Evolutionary conservation across 2,113 vertebrate genomes (phyloP), one percentile per base, ranked within the genome.

Genomic region (Micromys minutus): DNA sequence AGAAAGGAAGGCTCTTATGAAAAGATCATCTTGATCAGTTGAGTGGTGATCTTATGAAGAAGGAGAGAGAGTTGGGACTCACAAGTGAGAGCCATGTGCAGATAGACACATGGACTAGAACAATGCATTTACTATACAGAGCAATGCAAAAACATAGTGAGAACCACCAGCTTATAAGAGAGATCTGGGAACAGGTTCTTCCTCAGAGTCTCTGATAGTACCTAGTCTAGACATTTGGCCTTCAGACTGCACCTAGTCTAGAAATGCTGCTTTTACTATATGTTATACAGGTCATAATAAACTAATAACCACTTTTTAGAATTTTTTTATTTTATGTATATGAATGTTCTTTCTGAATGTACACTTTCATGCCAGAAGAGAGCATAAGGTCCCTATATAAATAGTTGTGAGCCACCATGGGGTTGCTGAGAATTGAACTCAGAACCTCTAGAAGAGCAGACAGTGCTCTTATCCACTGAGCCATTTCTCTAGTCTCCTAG

Each of bases 151-250:
- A 4, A 11, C 59, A 0, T 57, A 29, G 19, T 47, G 29, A 55
- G n/a, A 16, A 7, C 8, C 11, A 7, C 1, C 19, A 31, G n/a
- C 72, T 31, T 7, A 1, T 15, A 59, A 12, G 16, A 72, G 36
- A 26, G 4, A 80, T 16, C 17, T 39, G 3, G 12, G 57, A 5
- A 0, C 0, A 1, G 12, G 13, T 4, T 47, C 4, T 55, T 8
- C 52, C 52, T 81, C 2, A 34, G 42, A 45, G 2, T 19, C 11
- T 80, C 26, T 26, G 17, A 19, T 7, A 16, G 15, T 0, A 47
- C 4, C 34, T 77, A 34, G 10, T 50, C 29, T 34, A 85, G 67
- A 59, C 17, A 80, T 79, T 63, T 71, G 57, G 29, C 21, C 39
- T 89, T 22, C 75, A 87, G 61, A 89, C 76, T 22, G n/a, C 45